Evolutionary conservation across 2,797 vertebrate species (phyloP).

Genomic region (Alauda arvensis): DNA sequence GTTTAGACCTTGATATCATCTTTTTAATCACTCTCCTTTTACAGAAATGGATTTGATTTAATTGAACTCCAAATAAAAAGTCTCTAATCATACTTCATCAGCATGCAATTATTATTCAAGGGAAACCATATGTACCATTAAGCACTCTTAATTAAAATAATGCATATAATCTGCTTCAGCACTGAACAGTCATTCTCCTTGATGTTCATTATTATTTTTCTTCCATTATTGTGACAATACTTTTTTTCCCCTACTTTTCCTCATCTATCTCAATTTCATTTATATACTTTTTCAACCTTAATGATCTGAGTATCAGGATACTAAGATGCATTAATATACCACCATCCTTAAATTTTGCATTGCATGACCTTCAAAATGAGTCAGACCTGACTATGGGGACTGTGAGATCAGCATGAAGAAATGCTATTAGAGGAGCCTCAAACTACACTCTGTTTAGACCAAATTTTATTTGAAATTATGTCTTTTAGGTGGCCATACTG

Average conservation of each 20-base stretch:
- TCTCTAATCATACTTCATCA: constrained; percentile 69
- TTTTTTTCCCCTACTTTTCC: neutral
- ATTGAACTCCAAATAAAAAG: constrained; percentile 60
- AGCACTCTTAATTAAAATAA: constrained; percentile 68
- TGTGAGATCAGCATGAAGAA: neutral
- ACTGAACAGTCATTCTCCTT: constrained; percentile 26
- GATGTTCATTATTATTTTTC: constrained; percentile 40
- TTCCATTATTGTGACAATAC: neutral
- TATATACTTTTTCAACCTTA: neutral
- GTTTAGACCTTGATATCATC: constrained; percentile 52
- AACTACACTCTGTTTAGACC: neutral
- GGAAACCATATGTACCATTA: constrained; percentile 62
- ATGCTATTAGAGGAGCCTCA: neutral
- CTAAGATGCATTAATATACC: neutral
- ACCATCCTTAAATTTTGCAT: neutral
- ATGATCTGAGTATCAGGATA: neutral
- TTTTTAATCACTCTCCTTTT: constrained; percentile 65
- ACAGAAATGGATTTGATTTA: constrained; percentile 68
- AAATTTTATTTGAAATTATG: neutral
- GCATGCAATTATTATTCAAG: constrained; percentile 64
- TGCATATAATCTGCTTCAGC: constrained; percentile 54
- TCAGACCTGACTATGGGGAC: neutral
- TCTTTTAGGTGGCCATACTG: neutral
- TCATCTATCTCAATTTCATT: neutral
- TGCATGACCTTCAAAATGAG: neutral